A percentile compares a stretch with the other conserved stretches of the same genome.
Evolutionary conservation across 2,797 vertebrate genomes (phyloP).

Genomic region (Sparus aurata): DNA sequence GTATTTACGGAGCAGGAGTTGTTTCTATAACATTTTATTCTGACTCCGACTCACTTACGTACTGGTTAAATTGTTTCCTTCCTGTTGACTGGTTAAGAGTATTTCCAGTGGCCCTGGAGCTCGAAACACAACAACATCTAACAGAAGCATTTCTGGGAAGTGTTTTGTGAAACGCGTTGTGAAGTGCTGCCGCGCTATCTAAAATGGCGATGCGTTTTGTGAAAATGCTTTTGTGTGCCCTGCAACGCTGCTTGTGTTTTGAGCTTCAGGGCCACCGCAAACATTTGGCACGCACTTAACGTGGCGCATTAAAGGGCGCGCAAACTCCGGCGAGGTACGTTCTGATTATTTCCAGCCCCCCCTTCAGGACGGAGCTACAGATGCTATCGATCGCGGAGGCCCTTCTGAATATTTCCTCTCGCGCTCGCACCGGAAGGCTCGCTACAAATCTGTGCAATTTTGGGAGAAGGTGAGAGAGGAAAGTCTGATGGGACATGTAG

Average conservation of each 20-base stretch:
- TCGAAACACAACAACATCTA: too few species aligned
- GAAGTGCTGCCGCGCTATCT: too few species aligned
- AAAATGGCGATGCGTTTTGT: too few species aligned
- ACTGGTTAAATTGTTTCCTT: too few species aligned
- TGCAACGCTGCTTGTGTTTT: too few species aligned
- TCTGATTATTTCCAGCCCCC: constrained; percentile 42
- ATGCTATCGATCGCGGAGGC: constrained; percentile 73
- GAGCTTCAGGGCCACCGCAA: too few species aligned
- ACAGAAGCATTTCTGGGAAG: too few species aligned
- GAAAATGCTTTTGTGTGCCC: too few species aligned
- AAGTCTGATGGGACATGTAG: constrained; percentile 76
- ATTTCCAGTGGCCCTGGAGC: too few species aligned
- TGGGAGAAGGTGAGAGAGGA: constrained; percentile 74
- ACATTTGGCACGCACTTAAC: neutral
- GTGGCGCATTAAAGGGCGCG: neutral
- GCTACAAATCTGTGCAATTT: constrained; percentile 80
- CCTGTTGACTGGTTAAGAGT: neutral
- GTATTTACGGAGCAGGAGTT: neutral
- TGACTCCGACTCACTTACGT: neutral
- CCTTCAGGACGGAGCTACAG: constrained; percentile 49
- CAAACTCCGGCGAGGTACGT: constrained; percentile 15
- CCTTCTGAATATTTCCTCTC: constrained; percentile 79
- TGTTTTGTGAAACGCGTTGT: too few species aligned
- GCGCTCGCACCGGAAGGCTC: constrained; percentile 74
- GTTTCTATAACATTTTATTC: neutral